Evolutionary conservation across 2,113 vertebrate species (phyloP).

Genomic region (Silurus asotus): DNA sequence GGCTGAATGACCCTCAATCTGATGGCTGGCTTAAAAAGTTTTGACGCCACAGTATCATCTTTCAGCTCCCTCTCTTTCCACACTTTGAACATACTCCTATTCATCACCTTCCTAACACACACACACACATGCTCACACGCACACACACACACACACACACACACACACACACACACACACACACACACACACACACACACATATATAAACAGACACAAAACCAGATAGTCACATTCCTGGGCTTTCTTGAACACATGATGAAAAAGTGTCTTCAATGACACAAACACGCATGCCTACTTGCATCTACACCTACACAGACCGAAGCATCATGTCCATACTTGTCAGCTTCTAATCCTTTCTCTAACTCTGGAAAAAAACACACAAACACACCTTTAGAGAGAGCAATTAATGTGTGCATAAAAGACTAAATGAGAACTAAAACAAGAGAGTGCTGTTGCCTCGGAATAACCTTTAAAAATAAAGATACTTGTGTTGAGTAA

Average conservation of each 20-base stretch:
- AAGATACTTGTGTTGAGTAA: not conserved
- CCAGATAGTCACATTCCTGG: conserved; percentile 19
- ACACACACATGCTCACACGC: not conserved
- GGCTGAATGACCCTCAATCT: conserved; percentile 24
- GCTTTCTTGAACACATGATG: conserved; percentile 24
- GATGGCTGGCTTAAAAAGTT: not conserved
- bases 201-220: conserved; percentile 8
- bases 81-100: not conserved
- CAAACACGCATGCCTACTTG: conserved; percentile 1
- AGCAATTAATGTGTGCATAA: not conserved
- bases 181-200: not conserved
- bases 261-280: conserved; percentile 20
- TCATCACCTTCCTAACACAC: not conserved
- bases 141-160: not conserved
- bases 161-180: not conserved
- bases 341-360: not conserved
- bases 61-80: not conserved
- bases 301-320: not conserved
- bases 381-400: not conserved
- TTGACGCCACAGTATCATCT: conserved; percentile 31
- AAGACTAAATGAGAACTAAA: not conserved
- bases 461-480: not conserved
- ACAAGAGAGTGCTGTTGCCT: not conserved
- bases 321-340: conserved; percentile 33
- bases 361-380: not conserved